Base-by-base conservation (phyloP, 1,140 invertebrate species). In the Araneus ventricosus region DNA sequence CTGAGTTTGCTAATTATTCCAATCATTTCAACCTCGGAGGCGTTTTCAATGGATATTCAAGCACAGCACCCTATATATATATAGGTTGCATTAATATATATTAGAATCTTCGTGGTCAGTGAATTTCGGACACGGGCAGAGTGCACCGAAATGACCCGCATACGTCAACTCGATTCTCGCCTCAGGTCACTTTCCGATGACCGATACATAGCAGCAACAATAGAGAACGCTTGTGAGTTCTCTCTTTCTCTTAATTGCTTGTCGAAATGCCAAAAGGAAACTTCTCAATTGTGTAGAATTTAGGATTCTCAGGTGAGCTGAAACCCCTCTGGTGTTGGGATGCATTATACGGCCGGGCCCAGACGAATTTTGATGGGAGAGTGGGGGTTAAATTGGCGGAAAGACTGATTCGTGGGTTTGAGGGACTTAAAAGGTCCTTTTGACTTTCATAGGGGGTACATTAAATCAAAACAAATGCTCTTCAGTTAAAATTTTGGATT, bases 31-130 rank as follows among this genome's bases (percentile, higher is more conserved):
- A 75, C 70, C 70, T 75, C 70, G 70, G 17, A 75, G 70, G 70
- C 70, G 22, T 75, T 75, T 75, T 75, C 70, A 75, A 75, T 75
- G 70, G 70, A 75, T 75, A 75, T 75, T 75, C 70, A 75, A 75
- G 34, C 4, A 14, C 70, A 75, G 70, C 27, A 37, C 17, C 30
- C 34, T 70, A 70, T 61, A 61, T 61, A 52, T 52, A 63, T 63
- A 61, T n/a, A 24, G 67, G 27, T 75, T 34, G 67, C 67, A 75
- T 75, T 75, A 75, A 75, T 75, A 75, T 75, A 75, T 75, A 75
- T 75, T 75, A 75, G 70, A 75, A 75, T 75, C 70, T 75, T 75
- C 70, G 70, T 75, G 70, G 70, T 75, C 70, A 75, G 70, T 75
- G 70, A 75, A 75, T 75, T 75, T 75, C 70, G 27, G 27, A 34